Conservation (phyloP, 1,140 invertebrate genomes). For the Notospermus geniculatus region DNA sequence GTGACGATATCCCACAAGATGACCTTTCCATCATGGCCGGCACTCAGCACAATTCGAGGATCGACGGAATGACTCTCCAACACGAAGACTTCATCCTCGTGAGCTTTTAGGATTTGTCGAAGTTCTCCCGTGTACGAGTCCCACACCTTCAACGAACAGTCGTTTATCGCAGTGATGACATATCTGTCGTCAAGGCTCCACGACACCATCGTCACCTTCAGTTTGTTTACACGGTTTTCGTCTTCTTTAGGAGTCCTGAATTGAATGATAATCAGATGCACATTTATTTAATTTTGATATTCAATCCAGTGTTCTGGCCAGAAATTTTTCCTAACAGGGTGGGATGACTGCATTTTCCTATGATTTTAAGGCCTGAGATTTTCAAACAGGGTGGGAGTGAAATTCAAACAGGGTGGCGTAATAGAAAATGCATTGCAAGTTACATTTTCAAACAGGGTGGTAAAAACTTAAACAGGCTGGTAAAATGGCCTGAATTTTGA, state of each 20-base stretch:
- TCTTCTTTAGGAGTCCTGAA: constrained; percentile 1
- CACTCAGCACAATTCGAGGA: constrained; percentile 75
- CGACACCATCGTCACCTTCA: constrained; percentile 91
- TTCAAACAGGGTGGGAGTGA: too few species aligned
- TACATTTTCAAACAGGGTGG: too few species aligned
- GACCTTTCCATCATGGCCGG: constrained; percentile 93
- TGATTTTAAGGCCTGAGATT: too few species aligned
- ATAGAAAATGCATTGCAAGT: too few species aligned
- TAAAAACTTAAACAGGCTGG: too few species aligned
- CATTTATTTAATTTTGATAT: too few species aligned
- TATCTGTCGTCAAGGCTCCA: constrained; percentile 87
- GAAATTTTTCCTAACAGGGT: too few species aligned
- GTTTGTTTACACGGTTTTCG: constrained; percentile 61
- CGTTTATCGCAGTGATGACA: constrained; percentile 87
- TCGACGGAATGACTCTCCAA: constrained; percentile 89
- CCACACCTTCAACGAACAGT: constrained; percentile 87
- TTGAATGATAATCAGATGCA: too few species aligned
- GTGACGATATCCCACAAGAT: constrained; percentile 79
- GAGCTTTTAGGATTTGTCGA: constrained; percentile 62
- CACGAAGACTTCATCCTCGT: constrained; percentile 92
- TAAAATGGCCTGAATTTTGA: too few species aligned
- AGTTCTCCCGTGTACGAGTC: constrained; percentile 62
- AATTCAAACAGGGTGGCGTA: too few species aligned
- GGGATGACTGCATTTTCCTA: too few species aligned
- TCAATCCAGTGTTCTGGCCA: too few species aligned